Evolutionary conservation across 2,888 invertebrate species (phyloP).

Genomic region (Cephonodes hylas): DNA sequence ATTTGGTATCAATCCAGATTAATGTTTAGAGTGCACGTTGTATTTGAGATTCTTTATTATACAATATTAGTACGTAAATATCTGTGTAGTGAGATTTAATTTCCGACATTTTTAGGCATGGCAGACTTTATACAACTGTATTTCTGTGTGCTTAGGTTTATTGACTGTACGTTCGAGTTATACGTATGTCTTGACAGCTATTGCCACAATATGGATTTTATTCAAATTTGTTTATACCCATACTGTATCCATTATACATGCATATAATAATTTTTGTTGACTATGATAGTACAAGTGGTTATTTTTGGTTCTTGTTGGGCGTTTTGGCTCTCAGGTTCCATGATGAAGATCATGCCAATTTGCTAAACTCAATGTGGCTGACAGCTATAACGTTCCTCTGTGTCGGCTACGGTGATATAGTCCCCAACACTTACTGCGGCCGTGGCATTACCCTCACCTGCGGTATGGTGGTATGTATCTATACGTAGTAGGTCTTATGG

Average conservation of each 20-base stretch:
- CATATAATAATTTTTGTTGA: conserved; percentile 7
- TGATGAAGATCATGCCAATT: conserved; percentile 98
- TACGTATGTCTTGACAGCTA: conserved; percentile 17
- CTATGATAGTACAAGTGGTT: conserved; percentile 50
- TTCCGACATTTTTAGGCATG: conserved; percentile 67
- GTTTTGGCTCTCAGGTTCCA: conserved; percentile 91
- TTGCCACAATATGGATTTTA: conserved; percentile 24
- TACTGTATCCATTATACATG: conserved; percentile 1
- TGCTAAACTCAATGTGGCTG: conserved; percentile 99
- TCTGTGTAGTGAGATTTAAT: conserved; percentile 66
- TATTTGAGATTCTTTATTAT: conserved; percentile 59
- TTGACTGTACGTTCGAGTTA: conserved; percentile 14
- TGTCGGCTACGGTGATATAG: conserved; percentile 99
- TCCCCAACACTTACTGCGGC: conserved; percentile 99
- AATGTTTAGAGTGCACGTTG: conserved; percentile 80
- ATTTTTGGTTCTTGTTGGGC: conserved; percentile 79
- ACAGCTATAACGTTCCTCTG: conserved; percentile 99
- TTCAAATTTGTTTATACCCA: neutral
- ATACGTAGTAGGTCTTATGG: conserved; percentile 61
- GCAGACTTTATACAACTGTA: conserved; percentile 43
- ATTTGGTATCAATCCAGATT: conserved; percentile 64
- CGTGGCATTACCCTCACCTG: conserved; percentile 99
- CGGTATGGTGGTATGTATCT: conserved; percentile 98
- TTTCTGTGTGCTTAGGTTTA: conserved; percentile 44
- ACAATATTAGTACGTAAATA: conserved; percentile 56